Percentiles rank a stretch among this genome's conserved stretches.
Conservation (phyloP, 2,888 invertebrate genomes). For the Cryptus armator region DNA sequence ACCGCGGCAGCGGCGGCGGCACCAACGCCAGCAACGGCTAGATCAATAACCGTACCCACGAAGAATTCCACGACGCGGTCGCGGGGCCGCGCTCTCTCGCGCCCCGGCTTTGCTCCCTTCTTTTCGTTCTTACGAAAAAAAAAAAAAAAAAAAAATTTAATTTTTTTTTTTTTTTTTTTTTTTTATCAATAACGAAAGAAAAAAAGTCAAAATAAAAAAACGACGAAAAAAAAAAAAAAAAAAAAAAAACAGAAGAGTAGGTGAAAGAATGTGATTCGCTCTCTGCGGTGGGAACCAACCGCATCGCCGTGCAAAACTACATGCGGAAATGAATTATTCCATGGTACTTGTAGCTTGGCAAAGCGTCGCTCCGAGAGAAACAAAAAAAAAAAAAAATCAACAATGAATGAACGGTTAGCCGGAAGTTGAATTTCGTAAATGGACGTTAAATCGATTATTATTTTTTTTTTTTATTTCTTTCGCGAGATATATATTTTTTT, state of each 20-base stretch:
- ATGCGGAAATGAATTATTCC: slow-evolving; percentile 19
- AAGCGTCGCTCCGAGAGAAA: background rate
- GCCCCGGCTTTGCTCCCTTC: slow-evolving; percentile 26
- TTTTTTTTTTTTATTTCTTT: background rate
- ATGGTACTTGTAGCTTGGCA: background rate
- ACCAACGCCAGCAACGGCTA: slow-evolving; percentile 66
- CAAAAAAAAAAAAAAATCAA: background rate
- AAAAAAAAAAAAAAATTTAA: background rate
- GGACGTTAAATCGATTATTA: background rate
- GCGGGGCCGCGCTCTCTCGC: slow-evolving; percentile 54
- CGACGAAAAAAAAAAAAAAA: background rate
- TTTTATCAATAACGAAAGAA: background rate
- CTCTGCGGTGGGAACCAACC: slow-evolving; percentile 12
- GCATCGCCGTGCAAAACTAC: background rate
- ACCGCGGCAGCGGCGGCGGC: slow-evolving; percentile 37
- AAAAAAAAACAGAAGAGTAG: background rate
- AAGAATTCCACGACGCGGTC: slow-evolving; percentile 77
- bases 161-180: too few species aligned
- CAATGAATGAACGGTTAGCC: slow-evolving; percentile 11
- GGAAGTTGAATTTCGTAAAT: slow-evolving; percentile 7
- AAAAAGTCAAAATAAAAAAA: background rate
- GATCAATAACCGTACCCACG: slow-evolving; percentile 73
- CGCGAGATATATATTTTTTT: background rate
- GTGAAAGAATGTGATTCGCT: background rate
- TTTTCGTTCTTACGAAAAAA: slow-evolving; percentile 33